Base-by-base conservation (phyloP, 2,113 vertebrate species). In the Nibea coibor region DNA sequence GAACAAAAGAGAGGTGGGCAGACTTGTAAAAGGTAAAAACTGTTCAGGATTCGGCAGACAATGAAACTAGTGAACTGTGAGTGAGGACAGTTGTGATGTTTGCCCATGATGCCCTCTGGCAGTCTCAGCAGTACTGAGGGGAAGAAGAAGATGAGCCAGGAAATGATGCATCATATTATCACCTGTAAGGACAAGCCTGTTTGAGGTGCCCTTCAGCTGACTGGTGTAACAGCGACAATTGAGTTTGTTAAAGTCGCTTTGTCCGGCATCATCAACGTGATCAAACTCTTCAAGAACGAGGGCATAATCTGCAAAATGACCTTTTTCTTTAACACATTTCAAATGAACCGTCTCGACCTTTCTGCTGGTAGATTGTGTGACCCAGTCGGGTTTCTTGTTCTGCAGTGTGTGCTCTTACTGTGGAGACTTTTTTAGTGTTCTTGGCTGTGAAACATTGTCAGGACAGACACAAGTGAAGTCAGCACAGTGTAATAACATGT, bases 131-230 rank as follows among this genome's bases (percentile, higher is more conserved):
- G 17, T 51, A 70, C 16, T 39, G 45, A 43, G 4, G 3, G 31
- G 24, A 22, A 20, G 28, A 28, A 51, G 64, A 54, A 72, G 62
- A 43, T 51, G 58, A 76, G 79, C 74, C 78, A 79, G 59, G 75
- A 31, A 2, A 26, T 54, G 71, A 67, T 16, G 24, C 50, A 58
- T 78, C 35, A n/a, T 67, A 58, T 67, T 12, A 64, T 74, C 66
- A 66, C 42, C 70, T 74, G 22, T 61, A 53, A 68, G 22, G 24
- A 51, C 26, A 56, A 72, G 35, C 35, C 54, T 26, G 45, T 39
- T 19, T 43, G 35, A 16, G 47, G 4, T 54, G 14, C 66, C 53
- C 65, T 72, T 75, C 58, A 54, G 31, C 79, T 53, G 57, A 57
- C 12, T 74, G 50, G 17, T 22, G 43, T 26, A 75, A n/a, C 51